Evolutionary conservation across 2,888 invertebrate genomes (phyloP), one percentile per base, ranked within the genome.

Genomic region (Eudasyphora cyanicolor): DNA sequence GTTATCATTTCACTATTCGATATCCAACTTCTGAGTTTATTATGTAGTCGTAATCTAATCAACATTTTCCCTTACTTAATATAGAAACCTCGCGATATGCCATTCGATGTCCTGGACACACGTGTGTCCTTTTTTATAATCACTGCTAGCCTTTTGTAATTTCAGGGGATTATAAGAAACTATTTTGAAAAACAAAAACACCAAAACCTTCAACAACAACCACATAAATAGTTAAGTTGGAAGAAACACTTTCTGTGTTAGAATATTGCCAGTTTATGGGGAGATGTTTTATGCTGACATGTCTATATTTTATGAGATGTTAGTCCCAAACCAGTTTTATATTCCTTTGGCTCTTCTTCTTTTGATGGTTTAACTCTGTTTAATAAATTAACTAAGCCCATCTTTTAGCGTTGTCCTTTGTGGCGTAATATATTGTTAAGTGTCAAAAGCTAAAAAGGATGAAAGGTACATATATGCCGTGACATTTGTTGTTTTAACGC

Each of bases 211-310:
- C n/a, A n/a, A 4, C n/a, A 45, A 45, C 45, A 45, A 45, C n/a
- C n/a, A n/a, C n/a, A n/a, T 45, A 45, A n/a, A 45, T 45, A 45
- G 45, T 45, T 45, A n/a, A 45, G 45, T 45, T 45, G n/a, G 45
- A n/a, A n/a, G n/a, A n/a, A n/a, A 45, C 45, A 45, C 38, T 12
- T 12, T 10, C 45, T 45, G n/a, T n/a, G n/a, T n/a, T n/a, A n/a
- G n/a, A n/a, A n/a, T n/a, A n/a, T 45, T 45, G 1, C 38, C 38
- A 14, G 45, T 45, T 45, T n/a, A n/a, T n/a, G n/a, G n/a, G n/a
- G n/a, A n/a, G n/a, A n/a, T n/a, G 14, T 14, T 45, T 45, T 45
- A n/a, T 45, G 45, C 45, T 45, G 45, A 45, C 12, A n/a, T n/a
- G 45, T 45, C 45, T 8, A 32, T 45, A 45, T n/a, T 45, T 45